Conservation (phyloP, 2,888 invertebrate species). For the Ectemnius lituratus region DNA sequence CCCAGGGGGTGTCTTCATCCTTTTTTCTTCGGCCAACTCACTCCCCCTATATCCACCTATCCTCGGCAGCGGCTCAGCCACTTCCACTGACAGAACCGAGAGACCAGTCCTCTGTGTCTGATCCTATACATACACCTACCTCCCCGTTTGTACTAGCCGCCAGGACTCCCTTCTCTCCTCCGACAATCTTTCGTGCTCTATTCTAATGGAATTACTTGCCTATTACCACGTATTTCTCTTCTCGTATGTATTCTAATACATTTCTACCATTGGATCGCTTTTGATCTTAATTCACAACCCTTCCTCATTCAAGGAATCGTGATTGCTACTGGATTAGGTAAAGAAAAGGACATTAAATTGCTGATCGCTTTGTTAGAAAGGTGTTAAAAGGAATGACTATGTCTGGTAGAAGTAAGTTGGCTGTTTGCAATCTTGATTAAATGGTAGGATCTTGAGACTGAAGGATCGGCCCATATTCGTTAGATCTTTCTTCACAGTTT, state of each 20-base stretch:
- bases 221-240: constrained; percentile 59
- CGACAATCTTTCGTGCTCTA: constrained; percentile 63
- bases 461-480: no score
- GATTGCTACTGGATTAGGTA: no score
- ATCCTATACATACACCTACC: constrained; percentile 12
- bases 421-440: no score
- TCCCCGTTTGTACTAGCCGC: not conserved
- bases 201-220: constrained; percentile 71
- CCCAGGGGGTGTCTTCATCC: constrained; percentile 71
- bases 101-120: constrained; percentile 25
- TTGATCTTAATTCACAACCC: constrained; percentile 9
- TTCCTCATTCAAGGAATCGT: no score
- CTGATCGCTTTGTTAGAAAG: no score
- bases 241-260: constrained; percentile 4
- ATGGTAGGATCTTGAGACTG: no score
- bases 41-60: constrained; percentile 44
- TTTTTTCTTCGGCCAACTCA: constrained; percentile 54
- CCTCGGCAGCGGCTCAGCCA: constrained; percentile 52
- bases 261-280: constrained; percentile 11
- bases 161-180: constrained; percentile 34
- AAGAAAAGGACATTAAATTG: no score
- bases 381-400: no score
- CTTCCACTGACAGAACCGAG: constrained; percentile 24
- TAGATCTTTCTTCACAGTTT: no score
- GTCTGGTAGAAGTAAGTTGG: no score